Percentiles rank a stretch among this genome's conserved stretches.
Evolutionary conservation across 2,113 vertebrate species (phyloP).

Genomic region (Dryoscopus gambensis): DNA sequence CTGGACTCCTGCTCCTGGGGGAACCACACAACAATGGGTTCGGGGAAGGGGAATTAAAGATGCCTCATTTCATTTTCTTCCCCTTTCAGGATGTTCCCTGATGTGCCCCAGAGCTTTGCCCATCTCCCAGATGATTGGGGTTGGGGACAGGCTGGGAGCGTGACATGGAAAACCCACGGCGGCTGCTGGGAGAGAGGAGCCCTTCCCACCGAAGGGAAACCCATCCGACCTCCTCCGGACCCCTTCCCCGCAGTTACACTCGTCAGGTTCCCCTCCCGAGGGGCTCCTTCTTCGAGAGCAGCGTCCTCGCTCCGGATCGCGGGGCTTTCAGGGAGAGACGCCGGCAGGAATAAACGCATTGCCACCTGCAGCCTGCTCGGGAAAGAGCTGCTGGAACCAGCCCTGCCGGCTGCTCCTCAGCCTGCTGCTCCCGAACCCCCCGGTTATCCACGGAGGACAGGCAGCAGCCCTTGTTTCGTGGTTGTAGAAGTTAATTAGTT

Average conservation of each 20-base stretch:
- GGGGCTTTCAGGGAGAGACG: neutral
- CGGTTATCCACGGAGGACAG: rapidly evolving
- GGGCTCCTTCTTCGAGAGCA: neutral
- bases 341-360: neutral
- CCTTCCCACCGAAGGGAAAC: neutral
- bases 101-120: neutral
- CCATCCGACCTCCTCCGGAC: neutral
- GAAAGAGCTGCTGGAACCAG: conserved; percentile 9
- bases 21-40: neutral
- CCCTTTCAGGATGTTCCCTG: neutral
- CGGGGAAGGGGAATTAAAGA: neutral
- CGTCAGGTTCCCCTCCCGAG: neutral
- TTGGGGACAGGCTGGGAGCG: neutral
- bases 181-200: neutral
- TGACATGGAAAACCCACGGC: neutral
- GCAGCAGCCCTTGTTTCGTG: neutral
- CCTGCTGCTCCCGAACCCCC: neutral
- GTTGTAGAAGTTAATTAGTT: neutral
- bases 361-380: conserved; percentile 45
- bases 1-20: neutral
- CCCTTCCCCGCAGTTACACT: neutral
- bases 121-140: neutral
- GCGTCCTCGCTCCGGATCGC: neutral
- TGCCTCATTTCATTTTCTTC: neutral
- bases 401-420: neutral